Evolutionary conservation across 1,140 invertebrate species (phyloP), one percentile per base, ranked within the genome.

Genomic region (Halesus radiatus): DNA sequence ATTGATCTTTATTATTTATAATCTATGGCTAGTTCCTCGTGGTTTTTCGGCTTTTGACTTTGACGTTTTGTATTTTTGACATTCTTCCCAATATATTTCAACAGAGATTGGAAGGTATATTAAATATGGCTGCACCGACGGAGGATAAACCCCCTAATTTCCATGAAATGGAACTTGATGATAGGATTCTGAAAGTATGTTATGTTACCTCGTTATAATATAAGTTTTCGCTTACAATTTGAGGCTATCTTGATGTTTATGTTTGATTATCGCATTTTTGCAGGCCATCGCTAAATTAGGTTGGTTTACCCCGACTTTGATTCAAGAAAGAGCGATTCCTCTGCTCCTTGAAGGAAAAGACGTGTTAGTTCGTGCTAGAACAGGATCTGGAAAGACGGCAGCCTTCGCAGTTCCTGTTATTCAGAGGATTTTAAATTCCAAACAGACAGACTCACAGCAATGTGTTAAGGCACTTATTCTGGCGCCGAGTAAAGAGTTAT

Each of bases 371-470:
- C 90, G 96, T 84, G 99, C 98, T 0, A 90, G 98, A 82, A 99
- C 99, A n/a, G 99, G 99, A 0, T 99, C 98, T 5, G 99, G 99
- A 10, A 99, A 99, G 91, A 99, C 98, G 7, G 99, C 95, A 10
- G 97, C 98, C 0, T 99, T 99, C 90, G 91, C 94, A 16, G 93
- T 99, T 84, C 98, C 99, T 4, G 91, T 98, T 2, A 94, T 99
- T 76, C 98, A 99, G 86, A 98, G 97, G 89, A 95, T 99, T 85
- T 90, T 99, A 5, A 92, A 91, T 75, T 91, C 92, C 3, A 99
- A 99, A 90, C 92, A 94, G 84, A 90, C 88, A 77, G 91, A 91
- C 83, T 88, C 88, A 64, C 92, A 94, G 80, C 96, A 97, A 88
- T 92, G 91, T 86, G 93, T 93, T 0, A 93, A 94, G 87, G 94